Evolutionary conservation across 37 sponge, comb jelly and placozoan genomes (phyloP).

Genomic region (Hexactinellida sp.): DNA sequence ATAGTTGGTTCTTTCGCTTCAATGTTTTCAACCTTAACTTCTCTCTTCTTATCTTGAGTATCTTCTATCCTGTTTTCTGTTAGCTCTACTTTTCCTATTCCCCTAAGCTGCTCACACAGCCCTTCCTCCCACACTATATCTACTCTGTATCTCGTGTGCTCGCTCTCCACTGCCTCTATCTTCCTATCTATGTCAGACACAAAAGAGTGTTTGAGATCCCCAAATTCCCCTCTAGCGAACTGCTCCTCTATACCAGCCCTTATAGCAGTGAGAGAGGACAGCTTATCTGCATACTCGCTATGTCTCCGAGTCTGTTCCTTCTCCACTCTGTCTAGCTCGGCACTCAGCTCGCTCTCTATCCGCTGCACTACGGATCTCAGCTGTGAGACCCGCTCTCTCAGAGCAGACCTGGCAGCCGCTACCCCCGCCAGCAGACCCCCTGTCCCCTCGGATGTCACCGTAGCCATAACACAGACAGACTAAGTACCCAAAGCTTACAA

Average conservation of each 20-base stretch:
- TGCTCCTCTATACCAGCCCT: neutral
- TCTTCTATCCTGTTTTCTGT: neutral
- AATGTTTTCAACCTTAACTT: neutral
- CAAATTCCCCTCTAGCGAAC: neutral
- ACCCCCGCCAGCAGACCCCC: neutral
- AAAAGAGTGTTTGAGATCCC: neutral
- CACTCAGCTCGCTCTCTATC: neutral
- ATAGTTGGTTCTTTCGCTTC: neutral
- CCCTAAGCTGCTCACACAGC: neutral
- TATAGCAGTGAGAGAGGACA: constrained; percentile 5
- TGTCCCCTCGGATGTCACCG: no score
- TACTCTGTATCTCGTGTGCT: neutral
- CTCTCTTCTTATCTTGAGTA: neutral
- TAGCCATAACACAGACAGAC: no score
- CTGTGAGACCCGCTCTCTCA: neutral
- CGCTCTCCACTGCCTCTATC: neutral
- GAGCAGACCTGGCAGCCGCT: neutral
- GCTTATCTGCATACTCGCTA: neutral
- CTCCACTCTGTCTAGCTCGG: neutral
- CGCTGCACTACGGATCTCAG: neutral
- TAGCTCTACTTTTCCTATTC: neutral
- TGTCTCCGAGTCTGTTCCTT: neutral
- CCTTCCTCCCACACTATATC: neutral
- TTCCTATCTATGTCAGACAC: neutral
- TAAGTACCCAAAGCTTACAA: no score